Base-by-base conservation (phyloP, 1,140 invertebrate species). In the Trialeurodes vaporariorum region DNA sequence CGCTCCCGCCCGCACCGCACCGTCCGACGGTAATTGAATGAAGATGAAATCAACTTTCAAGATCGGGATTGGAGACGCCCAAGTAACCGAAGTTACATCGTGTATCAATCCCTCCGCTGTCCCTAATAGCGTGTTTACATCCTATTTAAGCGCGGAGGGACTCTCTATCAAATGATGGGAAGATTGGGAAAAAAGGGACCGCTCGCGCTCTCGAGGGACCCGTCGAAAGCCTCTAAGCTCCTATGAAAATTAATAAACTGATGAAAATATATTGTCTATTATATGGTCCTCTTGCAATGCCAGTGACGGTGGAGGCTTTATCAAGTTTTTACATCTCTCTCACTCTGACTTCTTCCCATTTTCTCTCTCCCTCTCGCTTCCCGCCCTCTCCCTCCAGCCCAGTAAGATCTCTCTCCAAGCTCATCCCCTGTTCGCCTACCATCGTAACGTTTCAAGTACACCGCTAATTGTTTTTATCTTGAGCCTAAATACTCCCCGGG, bases 181-280 rank as follows among this genome's bases (percentile, higher is more conserved):
- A 17, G 34, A 49, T 17, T 17, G 34, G 5, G 17, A 5, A 17
- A 49, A 49, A 17, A 17, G 34, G 34, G 34, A 49, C 5, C 5
- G 34, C n/a, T n/a, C n/a, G n/a, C 5, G 17, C 34, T 17, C 34
- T 49, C 34, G 17, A 49, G 34, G 34, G 34, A 49, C 34, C 34
- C 34, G 34, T 17, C 34, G 5, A 49, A n/a, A 49, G 5, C 34
- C 34, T 17, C 34, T 49, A 49, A 49, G 34, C 34, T 49, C 34
- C 34, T 49, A 49, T 49, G 34, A 49, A 49, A 49, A 49, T 49
- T 49, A 49, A 49, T 49, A 49, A 49, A 49, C 34, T 49, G 34
- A 49, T 49, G 34, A 49, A n/a, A 49, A 49, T 49, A 49, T 49
- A 49, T 49, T 49, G 34, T 49, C 34, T 49, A 49, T 49, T 49